Evolutionary conservation across 2,888 invertebrate species (phyloP).

Genomic region (Argynnis bischoffii): DNA sequence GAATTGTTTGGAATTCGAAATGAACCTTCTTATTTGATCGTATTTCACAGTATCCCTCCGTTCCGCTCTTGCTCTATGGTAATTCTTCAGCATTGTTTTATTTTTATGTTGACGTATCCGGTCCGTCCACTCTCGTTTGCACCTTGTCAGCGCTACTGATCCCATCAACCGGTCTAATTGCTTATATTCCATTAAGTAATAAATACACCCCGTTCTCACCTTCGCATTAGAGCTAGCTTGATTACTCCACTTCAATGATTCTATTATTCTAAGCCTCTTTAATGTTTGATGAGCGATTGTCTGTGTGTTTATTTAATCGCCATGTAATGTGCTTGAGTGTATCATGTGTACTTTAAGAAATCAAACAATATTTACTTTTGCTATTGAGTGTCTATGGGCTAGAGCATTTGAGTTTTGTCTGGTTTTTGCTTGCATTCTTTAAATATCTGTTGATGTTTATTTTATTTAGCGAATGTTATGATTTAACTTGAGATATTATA

Average conservation of each 20-base stretch:
- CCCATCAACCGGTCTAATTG: conserved; percentile 76
- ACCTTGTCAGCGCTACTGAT: conserved; percentile 81
- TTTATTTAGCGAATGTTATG: conserved; percentile 1
- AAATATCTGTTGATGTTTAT: conserved; percentile 9
- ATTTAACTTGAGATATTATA: conserved; percentile 3
- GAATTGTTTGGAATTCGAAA: conserved; percentile 17
- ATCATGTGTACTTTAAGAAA: conserved; percentile 61
- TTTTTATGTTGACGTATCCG: conserved; percentile 72
- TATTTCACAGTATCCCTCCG: conserved; percentile 77
- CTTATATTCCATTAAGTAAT: conserved; percentile 81
- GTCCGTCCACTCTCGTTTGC: conserved; percentile 77
- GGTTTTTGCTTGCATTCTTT: conserved; percentile 30
- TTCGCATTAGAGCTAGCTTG: conserved; percentile 69
- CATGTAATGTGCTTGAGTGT: conserved; percentile 58
- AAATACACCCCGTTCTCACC: conserved; percentile 75
- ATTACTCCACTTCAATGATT: conserved; percentile 73
- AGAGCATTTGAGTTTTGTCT: conserved; percentile 5
- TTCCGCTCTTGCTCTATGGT: conserved; percentile 78
- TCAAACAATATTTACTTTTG: conserved; percentile 37
- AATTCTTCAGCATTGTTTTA: conserved; percentile 78
- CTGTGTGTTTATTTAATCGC: conserved; percentile 55
- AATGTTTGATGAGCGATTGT: conserved; percentile 67
- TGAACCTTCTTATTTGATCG: conserved; percentile 57
- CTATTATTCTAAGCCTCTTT: conserved; percentile 73
- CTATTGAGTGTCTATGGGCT: conserved; percentile 24